These are phyloP conservation scores for Thumatha senex DNA, from an alignment of 2,888 invertebrate genomes.

Conservation along the genomic window DNA sequence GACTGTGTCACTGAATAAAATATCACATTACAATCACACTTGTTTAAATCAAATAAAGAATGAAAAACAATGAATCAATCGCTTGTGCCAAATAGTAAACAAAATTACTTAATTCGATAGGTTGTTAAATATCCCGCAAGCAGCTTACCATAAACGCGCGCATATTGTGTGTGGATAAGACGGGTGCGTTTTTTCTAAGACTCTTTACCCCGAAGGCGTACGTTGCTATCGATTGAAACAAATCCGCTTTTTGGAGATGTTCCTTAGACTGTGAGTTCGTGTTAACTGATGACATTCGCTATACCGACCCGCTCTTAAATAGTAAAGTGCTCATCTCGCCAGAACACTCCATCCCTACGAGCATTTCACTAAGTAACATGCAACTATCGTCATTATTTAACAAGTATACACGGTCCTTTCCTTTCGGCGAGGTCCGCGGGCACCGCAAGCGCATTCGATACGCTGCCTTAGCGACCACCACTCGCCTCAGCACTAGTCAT, in stretches of 20 bases:
- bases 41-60: slow-evolving; percentile 12
- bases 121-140: slow-evolving; percentile 42
- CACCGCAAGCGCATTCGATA: slow-evolving; percentile 64
- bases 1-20: slow-evolving; percentile 25
- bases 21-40: slow-evolving; percentile 37
- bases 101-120: slow-evolving; percentile 20
- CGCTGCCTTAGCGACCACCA: slow-evolving; percentile 64
- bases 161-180: slow-evolving; percentile 68
- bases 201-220: slow-evolving; percentile 47
- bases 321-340: slow-evolving; percentile 79
- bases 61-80: slow-evolving; percentile 39
- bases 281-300: slow-evolving; percentile 82
- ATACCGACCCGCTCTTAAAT: slow-evolving; percentile 80
- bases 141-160: slow-evolving; percentile 79
- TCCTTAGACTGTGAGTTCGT: slow-evolving; percentile 69
- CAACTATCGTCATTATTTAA: slow-evolving; percentile 81
- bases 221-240: slow-evolving; percentile 48
- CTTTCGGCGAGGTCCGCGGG: slow-evolving; percentile 70
- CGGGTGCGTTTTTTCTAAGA: slow-evolving; percentile 42
- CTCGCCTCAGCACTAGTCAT: slow-evolving; percentile 60
- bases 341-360: slow-evolving; percentile 80
- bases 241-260: slow-evolving; percentile 68
- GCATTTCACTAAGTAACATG: slow-evolving; percentile 78
- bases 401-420: slow-evolving; percentile 77
- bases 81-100: slow-evolving; percentile 63